Base-by-base conservation (phyloP, 2,797 vertebrate genomes). In the Brotula barbata region DNA sequence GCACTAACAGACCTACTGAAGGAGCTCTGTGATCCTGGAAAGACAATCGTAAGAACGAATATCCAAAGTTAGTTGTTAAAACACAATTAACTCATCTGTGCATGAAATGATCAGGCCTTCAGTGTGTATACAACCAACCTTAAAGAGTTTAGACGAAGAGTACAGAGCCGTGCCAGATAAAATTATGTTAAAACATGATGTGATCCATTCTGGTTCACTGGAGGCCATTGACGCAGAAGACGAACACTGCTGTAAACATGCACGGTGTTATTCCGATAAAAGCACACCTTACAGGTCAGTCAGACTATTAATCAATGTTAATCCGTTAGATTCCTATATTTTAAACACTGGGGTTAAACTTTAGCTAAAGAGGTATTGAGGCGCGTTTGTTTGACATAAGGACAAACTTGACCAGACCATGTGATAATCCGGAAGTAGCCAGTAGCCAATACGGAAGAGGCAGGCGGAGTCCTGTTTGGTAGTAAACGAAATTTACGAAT, bases 21-120 rank as follows among this genome's bases (percentile, higher is more conserved):
- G 91, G 87, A 59, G 88, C 91, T 64, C 91, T 88, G 83, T 92
- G 91, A 51, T 87, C 73, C 92, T 92, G 74, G 23, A 73, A 51
- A 57, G 14, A 76, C 7, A 65, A 19, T 7, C 6, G 11, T 6
- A 39, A 15, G 6, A 39, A 43, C 2, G 7, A 14, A 36, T 10
- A 36, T 36, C 13, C 6, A 6, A 39, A 14, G 11, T 39, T 39
- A 39, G 14, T 39, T 39, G 5, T 15, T 7, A 36, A 7, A 39
- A 13, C 15, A n/a, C n/a, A 39, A 39, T 15, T 21, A 21, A 21
- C 22, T 13, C 9, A 10, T 6, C 17, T 4, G 7, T 19, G 39
- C 39, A 41, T 16, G 5, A 10, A 19, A 42, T 7, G 7, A 20
- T n/a, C 14, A 8, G 33, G 8, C 21, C 5, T 23, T 25, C 13